These are phyloP conservation scores for Perca schrenkii DNA, from an alignment of 2,113 vertebrate genomes.

Conservation along the genomic window DNA sequence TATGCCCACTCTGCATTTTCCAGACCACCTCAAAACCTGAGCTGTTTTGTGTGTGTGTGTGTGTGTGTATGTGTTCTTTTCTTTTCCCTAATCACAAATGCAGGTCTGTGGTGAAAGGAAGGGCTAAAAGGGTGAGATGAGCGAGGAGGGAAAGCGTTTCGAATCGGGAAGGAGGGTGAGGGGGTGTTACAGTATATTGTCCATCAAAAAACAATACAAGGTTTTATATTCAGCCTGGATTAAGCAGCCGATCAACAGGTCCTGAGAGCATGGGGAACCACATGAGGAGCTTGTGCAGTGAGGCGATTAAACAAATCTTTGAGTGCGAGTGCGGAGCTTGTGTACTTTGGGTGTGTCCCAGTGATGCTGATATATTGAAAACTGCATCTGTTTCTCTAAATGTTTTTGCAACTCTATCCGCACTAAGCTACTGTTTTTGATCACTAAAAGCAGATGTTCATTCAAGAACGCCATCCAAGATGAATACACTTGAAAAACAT, in stretches of 20 bases:
- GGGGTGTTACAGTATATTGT: conserved; percentile 66
- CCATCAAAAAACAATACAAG: conserved; percentile 49
- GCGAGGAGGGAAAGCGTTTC: conserved; percentile 45
- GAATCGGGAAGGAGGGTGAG: conserved; percentile 21
- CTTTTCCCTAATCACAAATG: conserved; percentile 52
- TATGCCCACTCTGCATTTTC: conserved; percentile 72
- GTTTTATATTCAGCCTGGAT: conserved; percentile 54
- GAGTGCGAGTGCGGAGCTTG: background rate
- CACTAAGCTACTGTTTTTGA: conserved; percentile 2
- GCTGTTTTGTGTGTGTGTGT: conserved; percentile 9
- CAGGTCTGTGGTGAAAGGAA: conserved; percentile 51
- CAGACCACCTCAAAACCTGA: conserved; percentile 68
- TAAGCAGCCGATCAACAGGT: conserved; percentile 42
- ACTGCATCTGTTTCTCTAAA: conserved; percentile 6
- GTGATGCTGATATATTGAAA: conserved; percentile 7
- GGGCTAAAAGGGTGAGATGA: conserved; percentile 33
- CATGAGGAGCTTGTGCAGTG: conserved; percentile 32
- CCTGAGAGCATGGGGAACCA: conserved; percentile 38
- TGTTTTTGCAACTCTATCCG: background rate
- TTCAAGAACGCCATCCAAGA: background rate
- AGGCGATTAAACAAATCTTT: background rate
- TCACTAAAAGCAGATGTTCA: conserved; percentile 10
- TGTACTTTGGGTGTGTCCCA: conserved; percentile 17
- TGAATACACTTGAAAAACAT: background rate
- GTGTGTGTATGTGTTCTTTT: conserved; percentile 35